phyloP scores from a whole-genome alignment of 1,140 invertebrate species.

The Drosophila nannoptera region DNA sequence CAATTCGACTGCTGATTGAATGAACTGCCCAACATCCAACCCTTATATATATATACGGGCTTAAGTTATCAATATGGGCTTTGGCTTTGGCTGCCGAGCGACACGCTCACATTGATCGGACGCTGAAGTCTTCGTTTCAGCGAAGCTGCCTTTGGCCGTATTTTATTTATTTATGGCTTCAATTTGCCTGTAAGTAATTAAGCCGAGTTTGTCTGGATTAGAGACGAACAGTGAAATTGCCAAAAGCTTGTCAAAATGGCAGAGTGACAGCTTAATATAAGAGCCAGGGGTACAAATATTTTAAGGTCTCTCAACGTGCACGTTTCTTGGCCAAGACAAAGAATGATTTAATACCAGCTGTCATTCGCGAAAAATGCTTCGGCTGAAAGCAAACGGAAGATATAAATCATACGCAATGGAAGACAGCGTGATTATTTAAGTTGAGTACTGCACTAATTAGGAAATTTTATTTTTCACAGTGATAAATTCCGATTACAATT shows the following conservation, averaged over 20 bases:
- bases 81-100: slow-evolving; percentile 33
- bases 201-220: slow-evolving; percentile 74
- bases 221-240: slow-evolving; percentile 52
- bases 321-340: not conserved
- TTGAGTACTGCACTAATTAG: too few relatives aligned
- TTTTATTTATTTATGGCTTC: slow-evolving; percentile 76
- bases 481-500: too few relatives aligned
- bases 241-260: slow-evolving; percentile 47
- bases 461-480: too few relatives aligned
- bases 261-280: slow-evolving; percentile 32
- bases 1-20: slow-evolving; percentile 31
- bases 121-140: slow-evolving; percentile 61
- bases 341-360: not conserved
- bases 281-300: not conserved
- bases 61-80: slow-evolving; percentile 75
- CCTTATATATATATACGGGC: slow-evolving; percentile 61
- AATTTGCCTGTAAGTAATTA: slow-evolving; percentile 76
- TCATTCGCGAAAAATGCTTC: too few relatives aligned
- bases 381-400: too few relatives aligned
- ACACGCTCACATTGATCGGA: slow-evolving; percentile 22
- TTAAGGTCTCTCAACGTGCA: not conserved
- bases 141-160: slow-evolving; percentile 31
- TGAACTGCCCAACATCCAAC: slow-evolving; percentile 2
- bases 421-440: too few relatives aligned
- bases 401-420: too few relatives aligned